These are phyloP conservation scores for Hiodon tergisus DNA, from an alignment of 2,113 vertebrate species.

Conservation along the genomic window DNA sequence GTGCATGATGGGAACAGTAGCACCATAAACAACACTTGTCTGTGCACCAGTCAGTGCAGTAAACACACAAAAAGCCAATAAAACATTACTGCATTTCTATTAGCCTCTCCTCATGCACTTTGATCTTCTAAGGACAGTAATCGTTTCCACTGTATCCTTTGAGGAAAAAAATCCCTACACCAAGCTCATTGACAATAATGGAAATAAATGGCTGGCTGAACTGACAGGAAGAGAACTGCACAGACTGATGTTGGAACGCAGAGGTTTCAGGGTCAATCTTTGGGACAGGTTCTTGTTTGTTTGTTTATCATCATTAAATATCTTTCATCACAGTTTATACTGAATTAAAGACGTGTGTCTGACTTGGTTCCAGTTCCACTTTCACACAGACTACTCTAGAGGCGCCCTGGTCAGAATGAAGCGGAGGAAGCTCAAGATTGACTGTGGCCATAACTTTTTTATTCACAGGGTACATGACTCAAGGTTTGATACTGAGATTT, in stretches of 20 bases:
- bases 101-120: background rate
- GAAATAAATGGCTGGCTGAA: background rate
- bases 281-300: background rate
- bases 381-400: no score
- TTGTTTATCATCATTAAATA: background rate
- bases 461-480: no score
- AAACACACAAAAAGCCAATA: slow-evolving; percentile 6
- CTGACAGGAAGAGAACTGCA: background rate
- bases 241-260: background rate
- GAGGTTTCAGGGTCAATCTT: background rate
- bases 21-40: slow-evolving; percentile 1
- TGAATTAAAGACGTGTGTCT: no score
- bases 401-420: no score
- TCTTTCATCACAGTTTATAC: no score
- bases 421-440: no score
- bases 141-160: background rate
- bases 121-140: no score
- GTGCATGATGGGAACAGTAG: slow-evolving; percentile 6
- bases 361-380: no score
- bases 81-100: background rate
- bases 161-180: background rate
- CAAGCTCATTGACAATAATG: background rate
- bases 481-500: no score
- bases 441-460: no score
- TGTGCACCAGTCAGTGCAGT: slow-evolving; percentile 4